Evolutionary conservation across 2,797 vertebrate species (phyloP).

Genomic region (Halcyon smyrnensis): DNA sequence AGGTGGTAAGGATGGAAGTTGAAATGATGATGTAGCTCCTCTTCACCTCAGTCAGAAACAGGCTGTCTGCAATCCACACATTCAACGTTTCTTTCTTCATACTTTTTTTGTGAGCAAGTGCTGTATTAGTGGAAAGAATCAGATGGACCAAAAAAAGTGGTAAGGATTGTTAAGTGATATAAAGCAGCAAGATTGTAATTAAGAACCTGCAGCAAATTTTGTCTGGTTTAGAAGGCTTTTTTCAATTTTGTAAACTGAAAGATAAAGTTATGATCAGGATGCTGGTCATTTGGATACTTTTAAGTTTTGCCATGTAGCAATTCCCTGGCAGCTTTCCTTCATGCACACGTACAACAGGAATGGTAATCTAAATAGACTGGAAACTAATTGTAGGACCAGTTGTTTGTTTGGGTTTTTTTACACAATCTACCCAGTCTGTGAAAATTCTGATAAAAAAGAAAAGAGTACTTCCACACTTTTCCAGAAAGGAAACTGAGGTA

Average conservation of each 20-base stretch:
- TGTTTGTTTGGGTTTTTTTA: neutral
- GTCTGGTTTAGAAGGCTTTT: neutral
- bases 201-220: neutral
- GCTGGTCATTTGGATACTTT: neutral
- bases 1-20: slow-evolving; percentile 13
- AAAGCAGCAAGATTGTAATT: neutral
- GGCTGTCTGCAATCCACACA: slow-evolving; percentile 46
- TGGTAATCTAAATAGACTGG: neutral
- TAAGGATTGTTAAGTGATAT: neutral
- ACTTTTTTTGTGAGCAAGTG: slow-evolving; percentile 7
- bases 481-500: neutral
- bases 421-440: neutral
- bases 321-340: neutral
- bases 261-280: neutral
- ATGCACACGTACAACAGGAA: neutral
- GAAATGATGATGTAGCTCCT: slow-evolving; percentile 13
- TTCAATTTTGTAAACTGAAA: neutral
- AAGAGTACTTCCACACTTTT: neutral
- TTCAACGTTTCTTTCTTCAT: slow-evolving; percentile 38
- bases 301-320: neutral
- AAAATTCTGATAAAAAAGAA: neutral
- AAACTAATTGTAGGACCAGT: neutral
- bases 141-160: neutral
- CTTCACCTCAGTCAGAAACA: slow-evolving; percentile 36
- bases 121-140: neutral